These are phyloP conservation scores for Ceryle rudis DNA, from an alignment of 2,797 vertebrate species.

Conservation along the genomic window DNA sequence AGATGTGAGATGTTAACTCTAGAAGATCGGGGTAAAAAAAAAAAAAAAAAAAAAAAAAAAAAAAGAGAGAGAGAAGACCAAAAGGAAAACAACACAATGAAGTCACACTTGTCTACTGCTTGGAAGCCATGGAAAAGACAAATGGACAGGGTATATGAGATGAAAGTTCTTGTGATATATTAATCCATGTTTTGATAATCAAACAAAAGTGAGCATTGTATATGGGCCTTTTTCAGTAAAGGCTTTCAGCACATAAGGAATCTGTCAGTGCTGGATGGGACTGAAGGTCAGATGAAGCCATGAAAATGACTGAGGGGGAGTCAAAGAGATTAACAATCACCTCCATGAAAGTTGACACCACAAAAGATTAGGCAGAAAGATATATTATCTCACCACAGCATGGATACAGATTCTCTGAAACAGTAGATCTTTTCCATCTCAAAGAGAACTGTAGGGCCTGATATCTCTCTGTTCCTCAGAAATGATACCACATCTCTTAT, in stretches of 20 bases:
- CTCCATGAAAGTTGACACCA: slow-evolving; percentile 40
- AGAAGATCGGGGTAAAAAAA: background rate
- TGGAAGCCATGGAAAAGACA: background rate
- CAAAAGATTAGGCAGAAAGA: slow-evolving; percentile 31
- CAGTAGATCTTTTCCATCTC: slow-evolving; percentile 13
- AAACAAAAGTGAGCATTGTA: background rate
- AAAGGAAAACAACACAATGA: background rate
- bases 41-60: background rate
- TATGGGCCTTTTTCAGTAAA: background rate
- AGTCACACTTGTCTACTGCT: background rate
- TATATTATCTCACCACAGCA: slow-evolving; percentile 4
- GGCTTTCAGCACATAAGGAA: background rate
- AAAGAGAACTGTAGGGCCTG: background rate
- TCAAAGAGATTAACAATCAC: background rate
- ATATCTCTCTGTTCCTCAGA: background rate
- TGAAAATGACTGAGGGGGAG: slow-evolving; percentile 38
- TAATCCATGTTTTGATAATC: background rate
- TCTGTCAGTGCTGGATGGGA: background rate
- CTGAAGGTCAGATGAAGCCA: slow-evolving; percentile 20
- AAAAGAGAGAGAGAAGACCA: background rate
- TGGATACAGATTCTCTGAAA: background rate
- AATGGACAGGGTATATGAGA: background rate
- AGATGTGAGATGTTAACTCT: background rate
- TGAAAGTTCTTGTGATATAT: background rate
- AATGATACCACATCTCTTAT: background rate